These are phyloP conservation scores for Pinctada fucata DNA, from an alignment of 2,888 invertebrate genomes.

Conservation along the genomic window DNA sequence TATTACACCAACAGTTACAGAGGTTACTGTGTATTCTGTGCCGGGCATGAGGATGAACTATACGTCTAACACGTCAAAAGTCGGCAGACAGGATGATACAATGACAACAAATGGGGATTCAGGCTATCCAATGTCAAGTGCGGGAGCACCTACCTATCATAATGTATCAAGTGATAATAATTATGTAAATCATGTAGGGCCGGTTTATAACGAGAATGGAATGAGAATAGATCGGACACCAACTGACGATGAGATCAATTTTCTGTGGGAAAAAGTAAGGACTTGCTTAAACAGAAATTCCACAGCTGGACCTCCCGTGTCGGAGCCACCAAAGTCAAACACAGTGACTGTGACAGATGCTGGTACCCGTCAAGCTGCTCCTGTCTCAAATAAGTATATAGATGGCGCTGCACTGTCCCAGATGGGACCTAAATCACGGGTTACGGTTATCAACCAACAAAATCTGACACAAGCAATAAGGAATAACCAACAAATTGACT, in stretches of 20 bases:
- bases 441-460: constrained; percentile 4
- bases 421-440: constrained; percentile 21
- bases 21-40: constrained; percentile 37
- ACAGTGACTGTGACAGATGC: constrained; percentile 26
- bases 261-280: constrained; percentile 74
- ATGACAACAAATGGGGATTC: constrained; percentile 4
- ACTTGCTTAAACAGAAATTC: constrained; percentile 65
- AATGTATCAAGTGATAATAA: constrained; percentile 11
- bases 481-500: constrained; percentile 11
- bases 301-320: constrained; percentile 16
- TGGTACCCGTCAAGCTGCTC: constrained; percentile 53
- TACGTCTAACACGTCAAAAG: constrained; percentile 49
- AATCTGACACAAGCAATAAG: constrained; percentile 9
- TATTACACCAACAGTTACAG: constrained; percentile 10
- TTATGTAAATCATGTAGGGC: constrained; percentile 29
- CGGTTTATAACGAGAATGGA: constrained; percentile 66
- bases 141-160: constrained; percentile 10
- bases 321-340: constrained; percentile 37
- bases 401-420: constrained; percentile 67
- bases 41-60: constrained; percentile 49
- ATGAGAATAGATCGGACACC: constrained; percentile 73
- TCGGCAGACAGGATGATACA: constrained; percentile 42
- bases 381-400: constrained; percentile 66
- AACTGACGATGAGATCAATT: constrained; percentile 76
- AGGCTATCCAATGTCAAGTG: constrained; percentile 18